Conservation (phyloP, 2,888 invertebrate genomes). For the Plebejus argus region DNA sequence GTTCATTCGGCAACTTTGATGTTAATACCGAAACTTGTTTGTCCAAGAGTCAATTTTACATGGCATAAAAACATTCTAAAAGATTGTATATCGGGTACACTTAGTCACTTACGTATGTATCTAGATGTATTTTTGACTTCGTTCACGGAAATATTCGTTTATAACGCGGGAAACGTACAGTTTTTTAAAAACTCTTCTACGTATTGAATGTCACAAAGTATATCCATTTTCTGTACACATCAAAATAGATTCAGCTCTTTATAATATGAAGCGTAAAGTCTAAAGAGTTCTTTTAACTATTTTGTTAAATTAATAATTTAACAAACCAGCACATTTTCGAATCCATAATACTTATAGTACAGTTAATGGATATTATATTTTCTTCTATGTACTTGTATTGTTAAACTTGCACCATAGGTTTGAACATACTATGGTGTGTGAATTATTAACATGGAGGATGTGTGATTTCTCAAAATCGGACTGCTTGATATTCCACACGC, state of each 20-base stretch:
- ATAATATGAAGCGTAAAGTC: no score
- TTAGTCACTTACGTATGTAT: not conserved
- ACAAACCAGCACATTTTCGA: no score
- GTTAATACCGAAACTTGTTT: not conserved
- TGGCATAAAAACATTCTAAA: not conserved
- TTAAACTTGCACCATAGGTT: not conserved
- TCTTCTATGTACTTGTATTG: not conserved
- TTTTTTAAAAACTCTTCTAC: not conserved
- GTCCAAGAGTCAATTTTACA: not conserved
- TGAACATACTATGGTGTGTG: not conserved
- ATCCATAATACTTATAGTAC: no score
- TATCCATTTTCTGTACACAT: no score
- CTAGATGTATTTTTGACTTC: not conserved
- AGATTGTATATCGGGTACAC: no score
- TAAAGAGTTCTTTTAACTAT: no score
- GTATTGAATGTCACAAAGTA: not conserved
- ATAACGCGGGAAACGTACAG: no score
- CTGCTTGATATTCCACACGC: conserved; percentile 27
- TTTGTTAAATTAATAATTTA: no score
- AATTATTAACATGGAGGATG: conserved; percentile 34
- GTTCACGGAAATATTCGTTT: no score
- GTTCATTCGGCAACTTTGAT: not conserved
- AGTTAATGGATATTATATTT: not conserved
- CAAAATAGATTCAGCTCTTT: no score
- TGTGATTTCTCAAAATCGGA: conserved; percentile 33